phyloP scores from a whole-genome alignment of 2,113 vertebrate genomes.

The Peromyscus polionotus region DNA sequence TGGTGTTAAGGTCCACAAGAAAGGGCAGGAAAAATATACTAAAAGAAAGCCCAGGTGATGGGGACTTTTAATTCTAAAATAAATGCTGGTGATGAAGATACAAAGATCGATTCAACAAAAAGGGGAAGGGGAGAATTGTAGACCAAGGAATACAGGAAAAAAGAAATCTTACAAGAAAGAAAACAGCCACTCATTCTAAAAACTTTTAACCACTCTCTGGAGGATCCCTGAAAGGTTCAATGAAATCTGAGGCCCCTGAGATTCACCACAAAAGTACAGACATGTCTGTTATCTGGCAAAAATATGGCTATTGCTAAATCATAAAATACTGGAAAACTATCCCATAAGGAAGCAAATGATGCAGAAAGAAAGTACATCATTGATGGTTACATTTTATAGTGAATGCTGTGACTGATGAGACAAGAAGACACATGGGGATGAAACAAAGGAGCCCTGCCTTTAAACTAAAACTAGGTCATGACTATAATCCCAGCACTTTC shows the following conservation, averaged over 20 bases:
- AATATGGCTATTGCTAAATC: slow-evolving; percentile 95
- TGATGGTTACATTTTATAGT: slow-evolving; percentile 91
- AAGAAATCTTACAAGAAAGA: slow-evolving; percentile 89
- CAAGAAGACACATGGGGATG: slow-evolving; percentile 95
- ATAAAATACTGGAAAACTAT: slow-evolving; percentile 94
- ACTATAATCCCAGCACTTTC: not conserved
- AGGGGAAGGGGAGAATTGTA: slow-evolving; percentile 90
- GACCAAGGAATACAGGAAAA: slow-evolving; percentile 91
- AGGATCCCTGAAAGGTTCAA: slow-evolving; percentile 84
- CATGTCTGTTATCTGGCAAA: slow-evolving; percentile 94
- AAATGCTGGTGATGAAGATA: slow-evolving; percentile 85
- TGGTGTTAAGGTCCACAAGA: slow-evolving; percentile 67
- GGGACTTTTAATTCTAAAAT: slow-evolving; percentile 87
- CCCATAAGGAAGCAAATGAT: slow-evolving; percentile 94
- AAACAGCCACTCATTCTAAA: slow-evolving; percentile 91
- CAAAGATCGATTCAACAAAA: slow-evolving; percentile 89
- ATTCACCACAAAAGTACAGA: slow-evolving; percentile 89
- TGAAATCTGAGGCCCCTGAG: slow-evolving; percentile 86
- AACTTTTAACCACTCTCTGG: slow-evolving; percentile 85
- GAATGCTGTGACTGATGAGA: slow-evolving; percentile 92
- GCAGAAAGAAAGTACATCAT: slow-evolving; percentile 92
- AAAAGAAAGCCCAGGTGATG: slow-evolving; percentile 87
- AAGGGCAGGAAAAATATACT: slow-evolving; percentile 87
- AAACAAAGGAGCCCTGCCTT: slow-evolving; percentile 88
- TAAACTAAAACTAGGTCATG: not conserved